Evolutionary conservation across 2,888 invertebrate species (phyloP).

Genomic region (Orthosia incerta): DNA sequence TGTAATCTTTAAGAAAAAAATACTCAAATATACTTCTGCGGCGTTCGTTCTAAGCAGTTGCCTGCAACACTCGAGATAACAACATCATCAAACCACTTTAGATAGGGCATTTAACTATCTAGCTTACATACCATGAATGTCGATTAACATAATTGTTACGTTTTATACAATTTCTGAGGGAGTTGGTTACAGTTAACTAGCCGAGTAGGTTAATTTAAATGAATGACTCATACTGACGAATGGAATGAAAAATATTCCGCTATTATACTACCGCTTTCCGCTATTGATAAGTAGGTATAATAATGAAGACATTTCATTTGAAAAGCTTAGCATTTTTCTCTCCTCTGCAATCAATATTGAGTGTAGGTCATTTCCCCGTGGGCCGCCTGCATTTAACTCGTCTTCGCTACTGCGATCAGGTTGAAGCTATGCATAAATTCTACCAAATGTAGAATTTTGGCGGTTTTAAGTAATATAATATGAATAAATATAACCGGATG

Average conservation of each 20-base stretch:
- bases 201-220: neutral
- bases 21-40: neutral
- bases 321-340: neutral
- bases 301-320: neutral
- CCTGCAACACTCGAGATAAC: neutral
- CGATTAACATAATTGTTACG: neutral
- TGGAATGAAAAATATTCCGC: neutral
- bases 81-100: neutral
- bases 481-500: constrained; percentile 35
- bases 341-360: neutral
- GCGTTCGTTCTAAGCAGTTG: neutral
- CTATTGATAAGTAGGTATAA: no score
- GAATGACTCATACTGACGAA: neutral
- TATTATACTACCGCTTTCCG: neutral
- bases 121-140: neutral
- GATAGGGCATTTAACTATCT: neutral
- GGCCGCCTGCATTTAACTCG: neutral
- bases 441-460: neutral
- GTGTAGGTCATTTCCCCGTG: neutral
- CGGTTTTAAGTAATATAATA: neutral
- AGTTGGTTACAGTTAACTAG: neutral
- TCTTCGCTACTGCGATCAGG: neutral
- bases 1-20: neutral
- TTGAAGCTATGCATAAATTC: neutral
- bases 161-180: neutral